A percentile compares a stretch with the other conserved stretches of the same genome.
Conservation (phyloP, 1,140 invertebrate genomes). For the Antheraea mylitta region DNA sequence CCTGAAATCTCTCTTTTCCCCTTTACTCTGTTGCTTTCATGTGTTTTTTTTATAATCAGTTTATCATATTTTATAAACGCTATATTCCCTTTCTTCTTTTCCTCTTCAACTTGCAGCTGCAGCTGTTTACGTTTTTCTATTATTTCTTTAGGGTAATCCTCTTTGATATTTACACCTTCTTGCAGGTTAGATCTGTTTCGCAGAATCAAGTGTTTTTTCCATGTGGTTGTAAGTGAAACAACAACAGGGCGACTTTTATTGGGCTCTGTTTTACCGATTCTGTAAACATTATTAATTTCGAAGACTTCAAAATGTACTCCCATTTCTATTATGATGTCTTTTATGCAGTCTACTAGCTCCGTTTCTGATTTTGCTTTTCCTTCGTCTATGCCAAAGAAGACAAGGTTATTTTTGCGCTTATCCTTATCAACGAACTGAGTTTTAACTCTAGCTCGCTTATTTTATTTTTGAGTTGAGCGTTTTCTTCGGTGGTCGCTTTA, state of each 20-base stretch:
- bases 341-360: constrained; percentile 33
- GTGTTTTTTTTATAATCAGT: no score
- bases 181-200: constrained; percentile 27
- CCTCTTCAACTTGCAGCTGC: constrained; percentile 21
- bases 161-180: constrained; percentile 23
- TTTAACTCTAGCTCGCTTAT: no score
- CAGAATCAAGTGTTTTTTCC: constrained; percentile 38
- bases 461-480: no score
- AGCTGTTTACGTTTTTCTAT: constrained; percentile 22
- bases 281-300: constrained; percentile 33
- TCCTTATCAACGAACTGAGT: no score
- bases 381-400: constrained; percentile 35
- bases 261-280: constrained; percentile 28
- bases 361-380: constrained; percentile 29
- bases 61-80: constrained; percentile 31
- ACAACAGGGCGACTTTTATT: constrained; percentile 31
- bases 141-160: constrained; percentile 25
- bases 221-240: constrained; percentile 26
- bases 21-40: no score
- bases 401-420: constrained; percentile 37
- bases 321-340: constrained; percentile 23
- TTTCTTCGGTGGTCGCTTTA: constrained; percentile 13
- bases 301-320: constrained; percentile 26
- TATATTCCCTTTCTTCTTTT: constrained; percentile 33
- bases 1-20: no score